Percentiles rank a stretch among this genome's conserved stretches.
Evolutionary conservation across 1,140 invertebrate species (phyloP).

Genomic region (Bacillus rossius): DNA sequence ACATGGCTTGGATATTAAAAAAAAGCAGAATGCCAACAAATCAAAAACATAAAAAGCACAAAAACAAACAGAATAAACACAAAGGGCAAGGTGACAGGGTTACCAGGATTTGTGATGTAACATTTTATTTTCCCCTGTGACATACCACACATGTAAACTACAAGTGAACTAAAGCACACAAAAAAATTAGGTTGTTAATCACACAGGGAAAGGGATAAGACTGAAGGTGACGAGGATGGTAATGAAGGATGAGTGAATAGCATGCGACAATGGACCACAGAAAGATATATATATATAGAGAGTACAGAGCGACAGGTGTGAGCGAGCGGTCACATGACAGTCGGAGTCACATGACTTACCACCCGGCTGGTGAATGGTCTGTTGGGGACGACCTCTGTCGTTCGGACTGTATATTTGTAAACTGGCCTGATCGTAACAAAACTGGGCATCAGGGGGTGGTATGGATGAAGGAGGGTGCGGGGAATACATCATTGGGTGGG

Average conservation of each 20-base stretch:
- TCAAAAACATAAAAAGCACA: conserved; percentile 15
- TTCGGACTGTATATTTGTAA: conserved; percentile 43
- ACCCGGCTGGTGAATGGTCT: conserved; percentile 45
- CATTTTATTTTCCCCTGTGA: too few relatives aligned
- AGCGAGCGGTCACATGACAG: conserved; percentile 41
- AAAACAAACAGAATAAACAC: conserved; percentile 8
- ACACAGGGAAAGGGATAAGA: too few relatives aligned
- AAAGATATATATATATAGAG: conserved; percentile 12
- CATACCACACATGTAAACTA: background rate
- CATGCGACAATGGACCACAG: conserved; percentile 11
- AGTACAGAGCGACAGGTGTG: background rate
- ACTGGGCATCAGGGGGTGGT: conserved; percentile 43
- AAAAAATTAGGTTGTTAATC: too few relatives aligned
- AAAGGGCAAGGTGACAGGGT: background rate
- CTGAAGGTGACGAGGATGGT: too few relatives aligned
- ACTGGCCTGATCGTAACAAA: conserved; percentile 50
- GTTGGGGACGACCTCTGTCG: conserved; percentile 43
- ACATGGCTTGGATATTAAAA: background rate
- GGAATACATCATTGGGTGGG: conserved; percentile 42
- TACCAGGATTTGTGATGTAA: too few relatives aligned
- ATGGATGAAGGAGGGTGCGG: conserved; percentile 42
- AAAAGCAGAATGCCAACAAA: conserved; percentile 7
- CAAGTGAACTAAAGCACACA: conserved; percentile 1
- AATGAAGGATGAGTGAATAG: background rate
- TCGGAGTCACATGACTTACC: conserved; percentile 52